phyloP scores from a whole-genome alignment of 2,888 invertebrate genomes.

The Koerneria pararmatus region DNA sequence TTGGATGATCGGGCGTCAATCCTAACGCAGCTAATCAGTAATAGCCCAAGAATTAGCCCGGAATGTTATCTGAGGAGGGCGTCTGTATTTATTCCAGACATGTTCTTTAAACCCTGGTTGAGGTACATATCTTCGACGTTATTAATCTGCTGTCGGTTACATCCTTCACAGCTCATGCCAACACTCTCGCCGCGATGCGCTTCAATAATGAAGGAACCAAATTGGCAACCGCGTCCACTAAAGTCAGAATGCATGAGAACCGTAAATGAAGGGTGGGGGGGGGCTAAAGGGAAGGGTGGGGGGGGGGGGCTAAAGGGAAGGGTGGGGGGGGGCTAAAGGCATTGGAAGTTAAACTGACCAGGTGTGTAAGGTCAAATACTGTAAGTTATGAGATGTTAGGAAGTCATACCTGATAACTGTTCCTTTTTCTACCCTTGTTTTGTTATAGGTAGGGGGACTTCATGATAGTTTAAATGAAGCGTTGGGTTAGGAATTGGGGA shows the following conservation, averaged over 20 bases:
- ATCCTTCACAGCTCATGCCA: slow-evolving; percentile 94
- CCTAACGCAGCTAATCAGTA: too few species aligned
- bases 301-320: background rate
- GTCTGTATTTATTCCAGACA: too few species aligned
- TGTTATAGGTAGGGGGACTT: too few species aligned
- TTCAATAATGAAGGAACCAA: slow-evolving; percentile 76
- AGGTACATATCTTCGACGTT: slow-evolving; percentile 91
- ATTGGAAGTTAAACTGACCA: too few species aligned
- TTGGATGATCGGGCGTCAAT: too few species aligned
- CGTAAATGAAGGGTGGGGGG: slow-evolving; percentile 80
- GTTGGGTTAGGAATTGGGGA: too few species aligned
- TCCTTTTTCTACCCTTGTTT: background rate
- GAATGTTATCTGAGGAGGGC: too few species aligned
- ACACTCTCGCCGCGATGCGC: slow-evolving; percentile 86
- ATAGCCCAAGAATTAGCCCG: too few species aligned
- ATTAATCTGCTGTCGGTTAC: slow-evolving; percentile 89
- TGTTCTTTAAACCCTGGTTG: slow-evolving; percentile 80
- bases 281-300: slow-evolving; percentile 71
- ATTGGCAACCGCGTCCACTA: slow-evolving; percentile 66
- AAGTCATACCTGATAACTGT: background rate
- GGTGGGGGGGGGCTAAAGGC: background rate
- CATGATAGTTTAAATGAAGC: too few species aligned
- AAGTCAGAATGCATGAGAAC: slow-evolving; percentile 82
- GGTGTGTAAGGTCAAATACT: too few species aligned
- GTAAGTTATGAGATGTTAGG: too few species aligned